phyloP scores from a whole-genome alignment of 2,797 vertebrate genomes.

The Propithecus deckenii region DNA sequence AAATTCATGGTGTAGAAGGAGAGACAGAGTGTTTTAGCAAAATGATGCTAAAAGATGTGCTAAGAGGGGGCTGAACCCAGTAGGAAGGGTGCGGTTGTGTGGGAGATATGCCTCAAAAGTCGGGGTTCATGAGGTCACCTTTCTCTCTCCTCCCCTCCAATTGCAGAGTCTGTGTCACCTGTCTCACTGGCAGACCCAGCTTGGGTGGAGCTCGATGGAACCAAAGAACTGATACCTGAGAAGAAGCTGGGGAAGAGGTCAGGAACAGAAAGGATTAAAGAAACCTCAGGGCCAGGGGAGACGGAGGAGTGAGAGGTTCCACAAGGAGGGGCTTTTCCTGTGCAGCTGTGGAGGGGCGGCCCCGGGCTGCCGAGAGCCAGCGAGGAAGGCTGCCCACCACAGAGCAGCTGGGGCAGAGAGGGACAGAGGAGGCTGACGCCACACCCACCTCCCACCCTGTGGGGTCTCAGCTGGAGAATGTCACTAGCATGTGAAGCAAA shows the following conservation, averaged over 20 bases:
- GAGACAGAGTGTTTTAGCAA: neutral
- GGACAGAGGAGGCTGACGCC: neutral
- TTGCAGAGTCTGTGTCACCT: neutral
- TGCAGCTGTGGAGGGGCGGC: neutral
- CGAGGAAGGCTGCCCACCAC: neutral
- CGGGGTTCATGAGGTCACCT: neutral
- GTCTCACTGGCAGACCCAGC: neutral
- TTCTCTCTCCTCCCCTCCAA: neutral
- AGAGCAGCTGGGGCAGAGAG: neutral
- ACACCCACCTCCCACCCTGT: neutral
- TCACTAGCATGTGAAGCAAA: neutral
- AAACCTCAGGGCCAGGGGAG: neutral
- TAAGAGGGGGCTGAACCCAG: neutral
- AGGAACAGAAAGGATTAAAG: neutral
- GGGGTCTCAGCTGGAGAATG: too few relatives aligned
- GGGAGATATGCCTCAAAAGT: rapidly evolving
- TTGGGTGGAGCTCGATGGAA: neutral
- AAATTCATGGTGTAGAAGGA: neutral
- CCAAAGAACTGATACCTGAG: neutral
- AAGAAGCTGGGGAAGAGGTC: neutral
- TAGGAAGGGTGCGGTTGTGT: neutral
- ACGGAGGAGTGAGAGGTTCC: neutral
- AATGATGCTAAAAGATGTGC: neutral
- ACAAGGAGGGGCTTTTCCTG: neutral
- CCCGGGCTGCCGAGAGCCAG: neutral